Percentiles rank a stretch among this genome's conserved stretches.
phyloP scores from a whole-genome alignment of 1,140 invertebrate genomes.

The Neotoxoptera formosana region DNA sequence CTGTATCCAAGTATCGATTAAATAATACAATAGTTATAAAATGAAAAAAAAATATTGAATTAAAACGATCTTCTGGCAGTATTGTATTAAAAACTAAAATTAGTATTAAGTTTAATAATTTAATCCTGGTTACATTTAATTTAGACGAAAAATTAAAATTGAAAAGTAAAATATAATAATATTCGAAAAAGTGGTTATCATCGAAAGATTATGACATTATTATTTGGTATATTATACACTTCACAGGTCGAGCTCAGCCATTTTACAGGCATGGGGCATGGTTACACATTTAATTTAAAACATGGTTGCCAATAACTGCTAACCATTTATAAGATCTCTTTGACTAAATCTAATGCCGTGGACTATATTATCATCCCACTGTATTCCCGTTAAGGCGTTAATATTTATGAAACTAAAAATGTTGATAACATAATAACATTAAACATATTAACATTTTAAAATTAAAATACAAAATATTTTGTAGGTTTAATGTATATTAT shows the following conservation, averaged over 20 bases:
- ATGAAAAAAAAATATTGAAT: not conserved
- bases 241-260: not conserved
- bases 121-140: not conserved
- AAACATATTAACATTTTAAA: not conserved
- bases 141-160: not conserved
- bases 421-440: not conserved
- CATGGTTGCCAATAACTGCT: slow-evolving; percentile 55
- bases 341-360: not conserved
- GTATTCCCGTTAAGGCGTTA: too few relatives aligned
- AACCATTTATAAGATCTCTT: slow-evolving; percentile 41
- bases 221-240: slow-evolving; percentile 3
- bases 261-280: slow-evolving; percentile 19
- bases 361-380: not conserved
- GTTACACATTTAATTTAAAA: not conserved
- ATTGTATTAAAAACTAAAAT: not conserved
- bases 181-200: slow-evolving; percentile 40
- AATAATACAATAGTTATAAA: not conserved
- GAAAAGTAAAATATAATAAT: not conserved
- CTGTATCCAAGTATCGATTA: not conserved
- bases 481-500: not conserved
- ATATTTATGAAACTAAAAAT: not conserved
- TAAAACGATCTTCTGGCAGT: not conserved
- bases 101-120: too few relatives aligned
- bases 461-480: not conserved
- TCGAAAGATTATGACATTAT: not conserved